phyloP scores from a whole-genome alignment of 2,797 vertebrate genomes.

The Sebastes kiyomatsui region DNA sequence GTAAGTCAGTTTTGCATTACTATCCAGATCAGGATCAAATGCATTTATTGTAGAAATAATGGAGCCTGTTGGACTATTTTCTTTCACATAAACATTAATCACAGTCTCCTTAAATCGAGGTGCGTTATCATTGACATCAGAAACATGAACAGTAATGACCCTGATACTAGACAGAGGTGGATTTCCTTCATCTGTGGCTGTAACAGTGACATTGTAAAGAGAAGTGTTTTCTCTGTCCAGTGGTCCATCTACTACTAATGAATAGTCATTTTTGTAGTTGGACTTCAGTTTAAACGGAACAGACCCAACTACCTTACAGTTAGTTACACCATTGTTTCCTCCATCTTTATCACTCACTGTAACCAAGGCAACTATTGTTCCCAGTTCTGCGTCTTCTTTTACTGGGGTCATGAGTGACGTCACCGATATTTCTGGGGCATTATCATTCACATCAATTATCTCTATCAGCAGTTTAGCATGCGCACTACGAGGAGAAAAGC shows the following conservation, averaged over 20 bases:
- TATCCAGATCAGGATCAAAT: conserved; percentile 75
- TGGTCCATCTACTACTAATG: conserved; percentile 83
- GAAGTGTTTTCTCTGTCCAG: conserved; percentile 85
- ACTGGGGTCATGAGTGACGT: conserved; percentile 68
- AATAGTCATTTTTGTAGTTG: conserved; percentile 76
- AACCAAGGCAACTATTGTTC: conserved; percentile 75
- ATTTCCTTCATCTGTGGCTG: conserved; percentile 83
- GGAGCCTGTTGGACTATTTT: conserved; percentile 84
- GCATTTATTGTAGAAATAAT: conserved; percentile 81
- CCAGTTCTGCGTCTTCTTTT: conserved; percentile 69
- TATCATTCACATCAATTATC: conserved; percentile 68
- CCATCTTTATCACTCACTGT: conserved; percentile 76
- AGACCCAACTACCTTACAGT: conserved; percentile 50
- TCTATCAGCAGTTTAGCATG: conserved; percentile 78
- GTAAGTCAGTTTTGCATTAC: conserved; percentile 85
- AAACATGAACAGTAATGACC: conserved; percentile 83
- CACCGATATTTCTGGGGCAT: conserved; percentile 66
- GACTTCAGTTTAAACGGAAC: conserved; percentile 69
- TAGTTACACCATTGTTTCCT: conserved; percentile 64
- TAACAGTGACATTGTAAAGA: conserved; percentile 86
- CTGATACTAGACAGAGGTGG: conserved; percentile 84
- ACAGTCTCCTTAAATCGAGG: conserved; percentile 82
- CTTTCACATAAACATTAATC: conserved; percentile 85
- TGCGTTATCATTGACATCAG: conserved; percentile 89
- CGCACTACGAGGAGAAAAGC: conserved; percentile 23